Conservation (phyloP, 2,797 vertebrate genomes). For the Phyllotis vaccarum region DNA sequence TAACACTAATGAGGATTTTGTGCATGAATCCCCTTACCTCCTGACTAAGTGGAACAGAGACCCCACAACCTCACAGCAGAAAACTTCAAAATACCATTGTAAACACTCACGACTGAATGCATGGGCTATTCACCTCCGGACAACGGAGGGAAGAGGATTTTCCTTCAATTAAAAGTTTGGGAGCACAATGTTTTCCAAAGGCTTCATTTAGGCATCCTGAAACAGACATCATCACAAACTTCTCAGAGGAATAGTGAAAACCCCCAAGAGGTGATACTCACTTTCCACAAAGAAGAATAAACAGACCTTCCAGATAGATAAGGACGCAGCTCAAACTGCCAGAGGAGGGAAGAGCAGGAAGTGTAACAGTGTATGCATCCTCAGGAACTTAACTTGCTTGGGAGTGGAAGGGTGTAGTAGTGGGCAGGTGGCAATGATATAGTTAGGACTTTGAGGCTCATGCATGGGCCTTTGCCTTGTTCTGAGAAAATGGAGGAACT, state of each 20-base stretch:
- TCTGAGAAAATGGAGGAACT: not conserved
- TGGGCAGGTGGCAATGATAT: not conserved
- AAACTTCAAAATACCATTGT: constrained; percentile 32
- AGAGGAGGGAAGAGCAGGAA: not conserved
- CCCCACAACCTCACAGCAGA: constrained; percentile 69
- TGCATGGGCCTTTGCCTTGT: not conserved
- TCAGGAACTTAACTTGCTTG: not conserved
- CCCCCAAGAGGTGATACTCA: not conserved
- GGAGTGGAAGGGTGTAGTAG: not conserved
- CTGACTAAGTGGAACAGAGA: constrained; percentile 64
- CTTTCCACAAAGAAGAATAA: not conserved
- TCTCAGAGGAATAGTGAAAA: not conserved
- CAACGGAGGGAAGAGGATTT: constrained; percentile 41
- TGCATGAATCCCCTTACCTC: constrained; percentile 64
- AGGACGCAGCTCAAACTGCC: not conserved
- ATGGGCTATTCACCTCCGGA: constrained; percentile 16
- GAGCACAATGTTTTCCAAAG: not conserved
- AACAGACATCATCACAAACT: not conserved
- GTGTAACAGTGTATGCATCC: fast-evolving
- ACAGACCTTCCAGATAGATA: not conserved
- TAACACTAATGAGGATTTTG: constrained; percentile 74
- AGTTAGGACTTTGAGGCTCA: not conserved
- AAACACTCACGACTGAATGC: constrained; percentile 42
- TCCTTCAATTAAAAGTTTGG: constrained; percentile 18
- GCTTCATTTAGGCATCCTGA: not conserved